Evolutionary conservation across 2,797 vertebrate genomes (phyloP).

Genomic region (Acrocephalus scirpaceus): DNA sequence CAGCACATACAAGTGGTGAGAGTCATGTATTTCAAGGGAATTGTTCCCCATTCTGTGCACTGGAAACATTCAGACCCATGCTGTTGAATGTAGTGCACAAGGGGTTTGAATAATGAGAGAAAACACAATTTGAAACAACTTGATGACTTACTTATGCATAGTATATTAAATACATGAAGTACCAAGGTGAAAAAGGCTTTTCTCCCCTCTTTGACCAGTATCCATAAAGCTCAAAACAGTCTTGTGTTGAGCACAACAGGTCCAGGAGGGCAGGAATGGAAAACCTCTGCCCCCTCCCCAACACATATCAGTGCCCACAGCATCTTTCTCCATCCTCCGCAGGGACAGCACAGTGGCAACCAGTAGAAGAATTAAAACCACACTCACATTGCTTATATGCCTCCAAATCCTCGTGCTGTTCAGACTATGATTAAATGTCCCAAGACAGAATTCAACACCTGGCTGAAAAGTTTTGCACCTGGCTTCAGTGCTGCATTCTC

Average conservation of each 20-base stretch:
- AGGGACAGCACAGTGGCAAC: neutral
- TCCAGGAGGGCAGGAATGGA: neutral
- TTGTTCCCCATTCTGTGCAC: neutral
- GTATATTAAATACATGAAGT: neutral
- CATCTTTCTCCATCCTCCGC: neutral
- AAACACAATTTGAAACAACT: neutral
- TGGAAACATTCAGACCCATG: neutral
- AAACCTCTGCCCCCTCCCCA: neutral
- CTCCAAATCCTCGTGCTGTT: neutral
- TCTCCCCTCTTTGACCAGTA: neutral
- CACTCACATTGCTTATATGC: fast-evolving
- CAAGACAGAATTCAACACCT: constrained; percentile 20
- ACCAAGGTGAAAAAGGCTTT: neutral
- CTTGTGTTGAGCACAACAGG: neutral
- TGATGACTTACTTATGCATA: constrained; percentile 31
- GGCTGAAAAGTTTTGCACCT: constrained; percentile 20
- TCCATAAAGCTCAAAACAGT: neutral
- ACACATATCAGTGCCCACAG: fast-evolving
- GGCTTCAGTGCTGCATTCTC: neutral
- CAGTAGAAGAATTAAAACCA: neutral
- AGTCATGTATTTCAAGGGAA: neutral
- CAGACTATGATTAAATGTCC: neutral
- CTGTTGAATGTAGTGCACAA: neutral
- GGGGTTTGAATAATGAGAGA: neutral
- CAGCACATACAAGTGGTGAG: neutral